Evolutionary conservation across 2,113 vertebrate genomes (phyloP), one percentile per base, ranked within the genome.

Genomic region (Python bivittatus): DNA sequence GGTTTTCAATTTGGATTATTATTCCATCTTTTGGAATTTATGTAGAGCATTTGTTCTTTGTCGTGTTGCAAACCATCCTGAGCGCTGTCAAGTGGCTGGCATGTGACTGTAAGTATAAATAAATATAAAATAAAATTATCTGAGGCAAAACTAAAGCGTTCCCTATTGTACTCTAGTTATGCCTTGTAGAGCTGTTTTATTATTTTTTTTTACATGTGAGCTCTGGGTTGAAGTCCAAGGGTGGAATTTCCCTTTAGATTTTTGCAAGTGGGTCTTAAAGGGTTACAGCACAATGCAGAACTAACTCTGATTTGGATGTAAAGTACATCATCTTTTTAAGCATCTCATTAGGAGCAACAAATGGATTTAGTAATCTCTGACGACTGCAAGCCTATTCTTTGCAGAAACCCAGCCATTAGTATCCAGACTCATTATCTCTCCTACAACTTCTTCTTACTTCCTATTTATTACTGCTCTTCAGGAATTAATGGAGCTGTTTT

Each of bases 381-480:
- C 91, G 95, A 95, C 94, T 88, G 83, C 68, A 88, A 94, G 94
- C 90, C 90, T 64, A 10, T 85, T 94, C 12, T 94, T 96, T 91
- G 53, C 68, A 90, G 93, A 83, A 64, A 84, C 83, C 93, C 90
- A 86, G 54, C 93, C 91, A 91, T 95, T 93, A 94, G 93, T 84
- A 96, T 92, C 92, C 94, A 29, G 9, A 64, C 72, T 95, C 95
- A 90, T 95, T 94, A 94, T 93, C 72, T 96, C 93, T 54, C 54
- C 91, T 92, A 94, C 95, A 96, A 93, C 90, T 95, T 96, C 91
- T 84, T 93, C 92, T 93, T 91, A 6, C 90, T 94, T 95, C 90
- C 93, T 58, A 92, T 96, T 96, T 95, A 93, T 96, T 96, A 84
- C 38, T 92, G 94, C 90, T 96, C 91, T 95, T 95, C 91, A 87